Evolutionary conservation across 2,113 vertebrate genomes (phyloP), one percentile per base, ranked within the genome.

Genomic region (Oostethus manadensis): DNA sequence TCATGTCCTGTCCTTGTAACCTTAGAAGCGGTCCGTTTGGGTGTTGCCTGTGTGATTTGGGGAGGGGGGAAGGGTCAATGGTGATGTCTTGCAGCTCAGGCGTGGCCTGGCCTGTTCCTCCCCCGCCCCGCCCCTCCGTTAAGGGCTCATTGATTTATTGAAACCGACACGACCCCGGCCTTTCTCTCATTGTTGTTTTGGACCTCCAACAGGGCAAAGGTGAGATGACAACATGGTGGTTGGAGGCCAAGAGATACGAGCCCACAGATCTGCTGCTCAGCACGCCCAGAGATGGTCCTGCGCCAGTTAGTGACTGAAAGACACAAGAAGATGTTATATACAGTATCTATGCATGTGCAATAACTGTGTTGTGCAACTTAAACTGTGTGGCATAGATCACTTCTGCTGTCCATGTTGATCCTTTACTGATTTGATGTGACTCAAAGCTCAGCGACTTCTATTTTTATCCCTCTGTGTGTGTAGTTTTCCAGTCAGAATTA

Each of bases 161-260:
- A 73, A 82, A 29, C 26, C 26, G 6, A 29, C 26, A 29, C 26
- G 26, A 29, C 26, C 26, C 26, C 26, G 26, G 26, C 26, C 26
- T 29, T 29, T 3, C 64, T 51, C 8, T 23, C 7, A 23, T 18
- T 55, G 65, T 76, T 68, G 75, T 10, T 66, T 7, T 33, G 4
- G 5, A 47, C 50, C 49, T 58, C 57, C 14, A 33, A 61, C 71
- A 91, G 89, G 89, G 88, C 6, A 91, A 91, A 81, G 88, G 87
- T n/a, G 86, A 88, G 16, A 91, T 91, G 87, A 89, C 68, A 22
- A 90, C 90, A 26, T 90, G 88, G 88, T 91, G 90, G 89, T 84
- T 91, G 10, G 86, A 91, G 44, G 77, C 84, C 49, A 90, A 88
- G 64, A 79, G 53, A 64, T 40, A 73, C 0, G 16, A 73, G 26